Evolutionary conservation across 2,797 vertebrate genomes (phyloP).

Genomic region (Hephaestus fuliginosus): DNA sequence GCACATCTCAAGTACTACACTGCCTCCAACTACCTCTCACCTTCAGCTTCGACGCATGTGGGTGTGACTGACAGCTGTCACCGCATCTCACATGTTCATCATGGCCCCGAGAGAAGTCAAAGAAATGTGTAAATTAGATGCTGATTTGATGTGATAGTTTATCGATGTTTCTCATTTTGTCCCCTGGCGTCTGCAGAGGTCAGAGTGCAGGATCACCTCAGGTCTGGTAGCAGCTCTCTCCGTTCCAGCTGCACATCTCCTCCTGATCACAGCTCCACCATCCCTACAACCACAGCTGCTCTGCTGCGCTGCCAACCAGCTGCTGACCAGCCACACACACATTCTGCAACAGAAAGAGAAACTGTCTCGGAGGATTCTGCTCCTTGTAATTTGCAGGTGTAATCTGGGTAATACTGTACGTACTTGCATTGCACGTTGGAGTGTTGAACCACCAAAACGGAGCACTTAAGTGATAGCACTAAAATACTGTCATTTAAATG

Average conservation of each 20-base stretch:
- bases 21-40: slow-evolving; percentile 47
- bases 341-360: not conserved
- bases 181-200: slow-evolving; percentile 16
- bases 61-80: slow-evolving; percentile 51
- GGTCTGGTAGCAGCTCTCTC: not conserved
- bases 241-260: not conserved
- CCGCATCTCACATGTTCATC: not conserved
- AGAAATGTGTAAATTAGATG: slow-evolving; percentile 43
- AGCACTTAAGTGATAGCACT: slow-evolving; percentile 5
- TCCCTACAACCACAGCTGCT: not conserved
- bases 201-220: slow-evolving; percentile 16
- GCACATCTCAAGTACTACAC: not conserved
- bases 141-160: slow-evolving; percentile 35
- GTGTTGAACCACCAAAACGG: not conserved
- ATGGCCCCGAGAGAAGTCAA: slow-evolving; percentile 18
- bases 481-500: slow-evolving; percentile 28
- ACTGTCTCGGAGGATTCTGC: not conserved
- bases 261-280: not conserved
- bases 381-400: slow-evolving; percentile 12
- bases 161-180: slow-evolving; percentile 14
- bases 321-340: slow-evolving; percentile 15
- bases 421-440: not conserved
- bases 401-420: not conserved
- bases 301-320: not conserved
- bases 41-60: not conserved